Evolutionary conservation across 2,797 vertebrate species (phyloP).

Genomic region (Onychomys leucogaster): DNA sequence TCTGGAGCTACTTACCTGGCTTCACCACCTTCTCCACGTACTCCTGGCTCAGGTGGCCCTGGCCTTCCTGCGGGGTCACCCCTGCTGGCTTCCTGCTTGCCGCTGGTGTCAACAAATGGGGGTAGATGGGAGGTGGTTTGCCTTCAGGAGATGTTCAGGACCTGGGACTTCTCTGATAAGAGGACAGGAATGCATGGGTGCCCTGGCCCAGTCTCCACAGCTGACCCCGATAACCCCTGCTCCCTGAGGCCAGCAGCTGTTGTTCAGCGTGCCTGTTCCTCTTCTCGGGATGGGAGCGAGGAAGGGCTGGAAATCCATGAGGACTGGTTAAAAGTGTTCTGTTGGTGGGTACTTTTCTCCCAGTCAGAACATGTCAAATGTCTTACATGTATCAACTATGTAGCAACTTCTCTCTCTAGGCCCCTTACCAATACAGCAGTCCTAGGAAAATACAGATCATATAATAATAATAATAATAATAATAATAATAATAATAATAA

Average conservation of each 20-base stretch:
- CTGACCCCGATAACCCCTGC: background rate
- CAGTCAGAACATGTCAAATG: background rate
- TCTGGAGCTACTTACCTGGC: background rate
- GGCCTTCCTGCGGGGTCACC: background rate
- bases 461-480: background rate
- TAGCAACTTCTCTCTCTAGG: background rate
- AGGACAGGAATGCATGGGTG: background rate
- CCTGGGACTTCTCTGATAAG: background rate
- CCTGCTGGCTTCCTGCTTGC: background rate
- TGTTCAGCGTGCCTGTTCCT: background rate
- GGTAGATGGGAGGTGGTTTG: background rate
- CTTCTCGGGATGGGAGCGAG: background rate
- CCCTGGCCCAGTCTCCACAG: background rate
- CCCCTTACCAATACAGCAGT: background rate
- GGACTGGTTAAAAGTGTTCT: background rate
- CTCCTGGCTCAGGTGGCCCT: background rate
- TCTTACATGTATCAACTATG: rapidly evolving
- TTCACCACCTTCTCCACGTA: background rate
- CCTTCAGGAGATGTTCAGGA: background rate
- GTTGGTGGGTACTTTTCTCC: background rate
- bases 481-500: background rate
- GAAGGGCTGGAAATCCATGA: background rate
- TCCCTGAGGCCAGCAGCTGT: background rate
- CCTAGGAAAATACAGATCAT: background rate
- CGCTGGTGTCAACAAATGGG: background rate